A percentile compares a stretch with the other conserved stretches of the same genome.
Evolutionary conservation across 2,113 vertebrate genomes (phyloP).

Genomic region (Spermophilus dauricus): DNA sequence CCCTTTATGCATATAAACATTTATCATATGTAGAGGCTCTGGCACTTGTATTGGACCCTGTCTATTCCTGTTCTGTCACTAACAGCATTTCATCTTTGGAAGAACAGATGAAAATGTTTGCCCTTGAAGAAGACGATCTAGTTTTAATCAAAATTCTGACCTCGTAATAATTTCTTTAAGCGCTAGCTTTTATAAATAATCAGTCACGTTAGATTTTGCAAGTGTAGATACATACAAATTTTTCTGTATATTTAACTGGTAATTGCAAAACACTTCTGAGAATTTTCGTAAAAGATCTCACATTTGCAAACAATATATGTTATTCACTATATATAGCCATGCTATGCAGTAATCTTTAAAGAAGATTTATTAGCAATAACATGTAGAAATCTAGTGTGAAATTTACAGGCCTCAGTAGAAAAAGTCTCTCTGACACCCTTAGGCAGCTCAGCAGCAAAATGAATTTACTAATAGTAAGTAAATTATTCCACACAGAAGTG

Average conservation of each 20-base stretch:
- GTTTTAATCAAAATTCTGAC: neutral
- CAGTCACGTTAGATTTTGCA: neutral
- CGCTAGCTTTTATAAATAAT: neutral
- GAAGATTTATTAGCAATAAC: neutral
- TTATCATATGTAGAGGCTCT: neutral
- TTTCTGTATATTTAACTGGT: neutral
- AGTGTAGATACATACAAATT: neutral
- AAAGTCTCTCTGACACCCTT: neutral
- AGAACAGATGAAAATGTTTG: neutral
- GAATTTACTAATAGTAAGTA: neutral
- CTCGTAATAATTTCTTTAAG: neutral
- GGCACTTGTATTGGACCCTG: neutral
- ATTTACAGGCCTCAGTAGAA: neutral
- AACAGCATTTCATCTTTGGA: neutral
- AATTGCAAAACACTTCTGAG: neutral
- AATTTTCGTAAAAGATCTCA: neutral
- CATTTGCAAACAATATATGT: neutral
- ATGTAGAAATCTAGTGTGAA: neutral
- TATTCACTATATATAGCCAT: neutral
- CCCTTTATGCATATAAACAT: neutral
- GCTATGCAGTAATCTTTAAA: neutral
- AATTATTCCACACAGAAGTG: neutral
- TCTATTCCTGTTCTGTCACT: neutral
- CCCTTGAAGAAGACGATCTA: neutral
- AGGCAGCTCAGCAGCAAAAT: neutral